Evolutionary conservation across 2,797 vertebrate species (phyloP).

Genomic region (Antrozous pallidus): DNA sequence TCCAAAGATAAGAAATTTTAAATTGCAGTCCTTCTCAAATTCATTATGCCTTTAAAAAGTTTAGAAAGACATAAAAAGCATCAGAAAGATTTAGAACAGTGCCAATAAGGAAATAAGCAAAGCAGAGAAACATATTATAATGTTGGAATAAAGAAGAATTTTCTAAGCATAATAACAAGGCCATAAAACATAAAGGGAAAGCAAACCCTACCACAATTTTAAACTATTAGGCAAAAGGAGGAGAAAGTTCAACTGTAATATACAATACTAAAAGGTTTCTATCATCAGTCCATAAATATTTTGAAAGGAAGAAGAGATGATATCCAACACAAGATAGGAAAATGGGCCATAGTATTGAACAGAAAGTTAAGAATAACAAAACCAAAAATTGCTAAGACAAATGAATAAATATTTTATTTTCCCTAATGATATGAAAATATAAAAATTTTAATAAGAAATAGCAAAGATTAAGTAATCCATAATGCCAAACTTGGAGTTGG

Average conservation of each 20-base stretch:
- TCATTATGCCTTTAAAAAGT: constrained; percentile 31
- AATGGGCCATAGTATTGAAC: not conserved
- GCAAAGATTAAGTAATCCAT: not conserved
- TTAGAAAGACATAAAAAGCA: not conserved
- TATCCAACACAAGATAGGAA: not conserved
- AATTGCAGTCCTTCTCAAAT: not conserved
- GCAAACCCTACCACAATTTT: not conserved
- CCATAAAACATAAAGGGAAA: not conserved
- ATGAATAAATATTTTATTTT: not conserved
- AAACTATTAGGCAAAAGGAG: not conserved
- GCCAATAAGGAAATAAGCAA: not conserved
- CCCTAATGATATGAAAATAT: not conserved
- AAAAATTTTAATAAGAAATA: not conserved
- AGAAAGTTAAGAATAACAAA: not conserved
- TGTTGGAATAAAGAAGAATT: not conserved
- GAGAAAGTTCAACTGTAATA: not conserved
- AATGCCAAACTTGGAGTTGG: not conserved
- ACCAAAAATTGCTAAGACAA: not conserved
- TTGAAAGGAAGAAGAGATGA: not conserved
- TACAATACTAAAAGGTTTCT: not conserved
- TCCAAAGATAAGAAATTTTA: constrained; percentile 30
- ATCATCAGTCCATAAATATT: not conserved
- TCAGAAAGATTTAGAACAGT: not conserved
- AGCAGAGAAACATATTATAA: not conserved
- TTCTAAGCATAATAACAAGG: not conserved